Conservation (phyloP, 30 jellyfish, hydroid and myxozoan genomes). For the Catostylus mosaicus region DNA sequence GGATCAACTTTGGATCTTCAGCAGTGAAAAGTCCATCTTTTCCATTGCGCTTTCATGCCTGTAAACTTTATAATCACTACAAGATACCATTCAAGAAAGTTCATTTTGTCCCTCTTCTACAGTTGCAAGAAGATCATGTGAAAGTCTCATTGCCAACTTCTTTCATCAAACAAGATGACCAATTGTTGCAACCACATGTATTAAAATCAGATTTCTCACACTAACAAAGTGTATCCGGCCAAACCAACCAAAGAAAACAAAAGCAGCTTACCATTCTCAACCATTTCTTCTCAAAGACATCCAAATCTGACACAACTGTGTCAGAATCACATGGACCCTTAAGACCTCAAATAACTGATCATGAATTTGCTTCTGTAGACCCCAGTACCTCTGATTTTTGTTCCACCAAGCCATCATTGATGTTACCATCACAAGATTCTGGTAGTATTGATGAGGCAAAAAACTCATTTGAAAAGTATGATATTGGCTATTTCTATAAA, state of each 20-base stretch:
- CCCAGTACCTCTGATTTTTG: too few relatives aligned
- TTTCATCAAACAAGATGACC: not conserved
- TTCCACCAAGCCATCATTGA: not conserved
- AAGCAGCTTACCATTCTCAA: not conserved
- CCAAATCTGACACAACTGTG: not conserved
- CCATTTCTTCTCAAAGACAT: not conserved
- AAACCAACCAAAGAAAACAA: not conserved
- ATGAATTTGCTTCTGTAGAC: not conserved
- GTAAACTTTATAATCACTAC: not conserved
- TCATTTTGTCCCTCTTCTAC: slow-evolving; percentile 27
- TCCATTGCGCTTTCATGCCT: slow-evolving; percentile 32
- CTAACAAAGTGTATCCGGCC: not conserved
- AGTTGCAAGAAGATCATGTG: not conserved
- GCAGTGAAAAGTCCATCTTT: not conserved
- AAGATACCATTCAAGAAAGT: not conserved
- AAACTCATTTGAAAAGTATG: not conserved
- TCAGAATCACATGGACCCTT: not conserved
- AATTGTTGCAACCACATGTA: too few relatives aligned
- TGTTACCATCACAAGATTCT: not conserved
- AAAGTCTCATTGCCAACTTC: not conserved
- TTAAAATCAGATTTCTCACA: not conserved
- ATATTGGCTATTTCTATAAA: not conserved
- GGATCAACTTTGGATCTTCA: not conserved
- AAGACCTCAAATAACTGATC: not conserved
- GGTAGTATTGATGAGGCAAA: not conserved